Evolutionary conservation across 2,888 invertebrate species (phyloP), one percentile per base, ranked within the genome.

Genomic region (Lycocerus yunnanus): DNA sequence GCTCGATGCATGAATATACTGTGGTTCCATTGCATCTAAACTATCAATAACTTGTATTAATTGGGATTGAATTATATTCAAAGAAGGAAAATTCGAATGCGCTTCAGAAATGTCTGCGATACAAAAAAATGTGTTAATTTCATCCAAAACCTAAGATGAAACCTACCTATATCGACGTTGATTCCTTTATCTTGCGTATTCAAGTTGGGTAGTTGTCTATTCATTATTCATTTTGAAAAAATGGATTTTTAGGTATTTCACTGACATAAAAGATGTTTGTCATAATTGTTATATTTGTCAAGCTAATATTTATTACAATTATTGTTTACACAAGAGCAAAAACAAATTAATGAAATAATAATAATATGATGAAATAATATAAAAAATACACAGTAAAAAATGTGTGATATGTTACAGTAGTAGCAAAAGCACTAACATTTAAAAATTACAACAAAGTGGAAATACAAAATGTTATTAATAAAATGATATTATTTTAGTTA

Each of bases 1-100:
- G 24, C 71, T 79, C 8, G 70, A 71, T 43, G 73, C 71, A 20
- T 69, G 69, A 43, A 65, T 15, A 58, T 79, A 68, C 65, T 76
- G 76, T 11, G 80, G 80, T 18, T 81, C 83, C 81, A 83, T 83
- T 24, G 78, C 61, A 66, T 82, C 80, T 3, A 66, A 21, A 15
- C 16, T 18, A 63, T 63, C 20, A 58, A 83, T 82, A 3, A 82
- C 82, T 65, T 81, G 78, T 67, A 78, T 74, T 63, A 83, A 65
- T 24, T 82, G 80, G 11, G 79, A 76, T 73, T 78, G 75, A 9
- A 81, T 74, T 15, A 76, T 66, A 59, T 77, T 61, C 58, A 81
- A 68, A 16, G 75, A 74, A 11, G 73, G 66, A 72, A 66, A 68
- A 58, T 71, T 67, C 65, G 10, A 43, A 21, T 27, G 15, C n/a